Evolutionary conservation across 2,797 vertebrate species (phyloP).

Genomic region (Syngnathus acus): DNA sequence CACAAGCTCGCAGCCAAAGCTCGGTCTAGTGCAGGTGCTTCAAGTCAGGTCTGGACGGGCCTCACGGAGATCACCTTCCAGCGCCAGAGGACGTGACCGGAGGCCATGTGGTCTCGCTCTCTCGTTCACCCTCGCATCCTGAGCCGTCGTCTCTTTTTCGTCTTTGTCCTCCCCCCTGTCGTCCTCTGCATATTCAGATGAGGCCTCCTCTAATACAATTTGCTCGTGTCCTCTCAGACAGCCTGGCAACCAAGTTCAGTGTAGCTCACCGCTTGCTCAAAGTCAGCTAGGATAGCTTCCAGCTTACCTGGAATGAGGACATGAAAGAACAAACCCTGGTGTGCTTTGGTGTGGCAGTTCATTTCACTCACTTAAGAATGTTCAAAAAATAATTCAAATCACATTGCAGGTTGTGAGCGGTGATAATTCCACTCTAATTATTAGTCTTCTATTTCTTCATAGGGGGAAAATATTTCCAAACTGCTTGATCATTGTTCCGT

Average conservation of each 20-base stretch:
- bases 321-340: no score
- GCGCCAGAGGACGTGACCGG: slow-evolving; percentile 51
- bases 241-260: neutral
- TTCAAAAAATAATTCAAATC: no score
- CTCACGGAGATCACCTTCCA: slow-evolving; percentile 56
- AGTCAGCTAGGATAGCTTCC: no score
- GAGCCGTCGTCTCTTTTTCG: slow-evolving; percentile 28
- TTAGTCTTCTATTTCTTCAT: no score
- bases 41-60: slow-evolving; percentile 43
- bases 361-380: no score
- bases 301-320: no score
- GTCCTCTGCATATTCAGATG: slow-evolving; percentile 57
- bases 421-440: no score
- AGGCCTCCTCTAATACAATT: slow-evolving; percentile 47
- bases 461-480: no score
- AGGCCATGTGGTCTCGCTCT: slow-evolving; percentile 31
- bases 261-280: no score
- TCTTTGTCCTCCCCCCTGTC: slow-evolving; percentile 30
- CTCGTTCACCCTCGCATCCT: slow-evolving; percentile 11
- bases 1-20: slow-evolving; percentile 31
- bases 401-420: no score
- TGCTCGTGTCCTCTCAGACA: slow-evolving; percentile 28
- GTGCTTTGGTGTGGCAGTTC: no score
- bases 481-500: no score
- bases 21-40: slow-evolving; percentile 37